These are phyloP conservation scores for Drosophila pallidifrons DNA, from an alignment of 1,140 invertebrate genomes.

Conservation along the genomic window DNA sequence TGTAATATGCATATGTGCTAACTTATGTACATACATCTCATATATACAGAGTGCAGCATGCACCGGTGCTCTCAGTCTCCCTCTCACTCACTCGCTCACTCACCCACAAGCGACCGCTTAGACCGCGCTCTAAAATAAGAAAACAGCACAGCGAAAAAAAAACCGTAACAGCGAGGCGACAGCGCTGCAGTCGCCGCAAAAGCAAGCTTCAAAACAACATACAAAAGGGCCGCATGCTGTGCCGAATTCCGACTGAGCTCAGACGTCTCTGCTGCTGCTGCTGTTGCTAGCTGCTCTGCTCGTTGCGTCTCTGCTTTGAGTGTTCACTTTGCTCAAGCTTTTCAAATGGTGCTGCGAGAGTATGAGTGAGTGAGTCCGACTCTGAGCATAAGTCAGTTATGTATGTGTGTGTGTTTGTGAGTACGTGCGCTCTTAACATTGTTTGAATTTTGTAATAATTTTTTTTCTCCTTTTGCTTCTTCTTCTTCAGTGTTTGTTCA, in stretches of 20 bases:
- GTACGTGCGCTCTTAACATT: slow-evolving; percentile 44
- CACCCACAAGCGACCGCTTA: slow-evolving; percentile 34
- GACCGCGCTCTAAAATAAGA: slow-evolving; percentile 46
- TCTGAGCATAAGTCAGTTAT: slow-evolving; percentile 21
- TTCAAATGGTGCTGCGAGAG: slow-evolving; percentile 23
- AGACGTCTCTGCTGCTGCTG: not conserved
- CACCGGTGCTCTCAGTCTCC: slow-evolving; percentile 60
- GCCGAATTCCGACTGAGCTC: slow-evolving; percentile 23
- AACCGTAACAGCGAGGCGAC: slow-evolving; percentile 35
- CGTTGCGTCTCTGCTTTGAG: slow-evolving; percentile 25
- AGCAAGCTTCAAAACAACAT: slow-evolving; percentile 22
- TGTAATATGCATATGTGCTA: slow-evolving; percentile 28
- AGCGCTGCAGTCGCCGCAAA: slow-evolving; percentile 31
- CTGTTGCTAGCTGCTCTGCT: not conserved
- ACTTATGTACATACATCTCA: slow-evolving; percentile 9
- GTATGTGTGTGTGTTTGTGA: slow-evolving; percentile 4
- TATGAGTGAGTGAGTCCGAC: slow-evolving; percentile 16
- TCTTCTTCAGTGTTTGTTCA: slow-evolving; percentile 27
- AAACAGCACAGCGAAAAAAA: slow-evolving; percentile 1
- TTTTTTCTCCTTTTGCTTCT: slow-evolving; percentile 21
- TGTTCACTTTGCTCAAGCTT: slow-evolving; percentile 25
- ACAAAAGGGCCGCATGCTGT: slow-evolving; percentile 30
- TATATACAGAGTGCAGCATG: slow-evolving; percentile 55
- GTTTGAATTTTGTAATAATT: slow-evolving; percentile 54
- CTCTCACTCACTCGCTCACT: slow-evolving; percentile 20